Base-by-base conservation (phyloP, 2,113 vertebrate genomes). In the Elanus axillaris region DNA sequence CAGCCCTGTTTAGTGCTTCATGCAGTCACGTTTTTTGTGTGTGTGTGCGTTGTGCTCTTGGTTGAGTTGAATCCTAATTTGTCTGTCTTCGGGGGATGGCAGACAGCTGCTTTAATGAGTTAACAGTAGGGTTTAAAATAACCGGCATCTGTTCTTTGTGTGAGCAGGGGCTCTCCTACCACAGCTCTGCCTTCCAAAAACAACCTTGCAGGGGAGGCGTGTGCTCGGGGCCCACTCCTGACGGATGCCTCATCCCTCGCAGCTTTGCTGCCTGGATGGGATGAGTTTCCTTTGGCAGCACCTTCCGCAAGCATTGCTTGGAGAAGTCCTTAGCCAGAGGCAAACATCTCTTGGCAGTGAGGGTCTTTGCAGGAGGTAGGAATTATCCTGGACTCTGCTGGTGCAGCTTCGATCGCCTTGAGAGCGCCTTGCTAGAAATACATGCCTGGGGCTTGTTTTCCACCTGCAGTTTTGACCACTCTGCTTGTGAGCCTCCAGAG, bases 81-180 rank as follows among this genome's bases (percentile, higher is more conserved):
- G 69, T 63, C 97, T 91, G 92, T 98, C 98, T 97, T 97, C 26
- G 4, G 97, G 95, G 95, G 97, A 94, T 31, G 79, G 93, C 86
- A 91, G 98, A 87, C 98, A 98, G 97, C 97, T 98, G 97, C 95
- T 95, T 96, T 94, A 93, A 97, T 94, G 97, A 98, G 97, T 92
- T 90, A 97, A 97, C 88, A 85, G 95, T 90, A 58, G 87, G 89
- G 90, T 97, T 98, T 97, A 95, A 96, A 96, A 97, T 88, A 83
- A 56, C 81, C 16, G 27, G 97, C 97, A 97, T 97, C 96, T 98
- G 97, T 74, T 96, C 94, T 25, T 82, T 38, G 91, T 80, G 91
- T 58, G 89, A 85, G 84, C 94, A 29, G 82, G 77, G 97, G 34
- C 69, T 93, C 86, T 59, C 93, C 95, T 38, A 59, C 63, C 38